Base-by-base conservation (phyloP, 2,797 vertebrate species). In the Microctenopoma steveboyesi region DNA sequence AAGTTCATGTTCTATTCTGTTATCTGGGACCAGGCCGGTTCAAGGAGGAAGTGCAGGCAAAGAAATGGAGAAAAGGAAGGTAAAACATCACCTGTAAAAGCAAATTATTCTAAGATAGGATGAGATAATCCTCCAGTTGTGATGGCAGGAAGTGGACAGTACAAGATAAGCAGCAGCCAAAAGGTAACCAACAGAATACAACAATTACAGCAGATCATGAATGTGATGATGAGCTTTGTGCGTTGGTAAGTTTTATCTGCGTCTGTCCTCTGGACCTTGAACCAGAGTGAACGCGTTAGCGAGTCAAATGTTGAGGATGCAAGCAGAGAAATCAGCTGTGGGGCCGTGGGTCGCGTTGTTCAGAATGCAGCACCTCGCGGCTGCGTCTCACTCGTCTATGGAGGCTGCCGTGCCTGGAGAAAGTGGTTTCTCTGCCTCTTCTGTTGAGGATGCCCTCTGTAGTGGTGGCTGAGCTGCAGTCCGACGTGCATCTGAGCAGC, bases 311-410 rank as follows among this genome's bases (percentile, higher is more conserved):
- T 27, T 43, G 27, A 59, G 43, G 45, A 2, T 28, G 22, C 33
- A 16, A 60, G 64, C 27, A 1, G 47, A 72, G 48, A 25, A 64
- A 43, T 73, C 48, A 48, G 42, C 66, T 74, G 67, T 33, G 47
- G 70, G 52, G 65, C 42, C 40, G 2, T 0, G 14, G 76, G 56
- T 81, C 55, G 55, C 25, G 39, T 59, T 72, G 14, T 61, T 76
- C 60, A 37, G 22, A 58, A 77, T 61, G 47, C 59, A 60, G 11
- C 64, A 69, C 62, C 70, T 79, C 2, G 35, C 46, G 81, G 39
- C 48, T 51, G 37, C 48, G 15, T 10, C 6, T 3, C 43, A 43
- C 35, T 64, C 18, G 37, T 57, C 37, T 45, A 3, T 25, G 46
- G 61, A 61, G 14, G 37, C 13, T 1, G 4, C 7, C 0, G 1